phyloP scores from a whole-genome alignment of 2,888 invertebrate genomes.

The Cantharis flavilabris region DNA sequence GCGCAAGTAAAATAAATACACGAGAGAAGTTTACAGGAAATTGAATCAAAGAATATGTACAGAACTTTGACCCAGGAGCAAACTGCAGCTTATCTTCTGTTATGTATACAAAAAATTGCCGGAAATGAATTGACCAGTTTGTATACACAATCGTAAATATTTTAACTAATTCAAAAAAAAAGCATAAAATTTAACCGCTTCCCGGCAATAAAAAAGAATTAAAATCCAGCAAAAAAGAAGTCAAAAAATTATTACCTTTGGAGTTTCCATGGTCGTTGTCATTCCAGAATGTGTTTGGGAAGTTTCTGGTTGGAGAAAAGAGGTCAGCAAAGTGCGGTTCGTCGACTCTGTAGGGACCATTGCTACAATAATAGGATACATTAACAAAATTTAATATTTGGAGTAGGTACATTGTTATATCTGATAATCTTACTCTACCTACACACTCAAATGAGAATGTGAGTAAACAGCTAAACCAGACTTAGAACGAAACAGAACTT shows the following conservation, averaged over 20 bases:
- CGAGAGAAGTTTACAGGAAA: background rate
- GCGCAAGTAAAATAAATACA: background rate
- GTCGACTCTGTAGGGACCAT: background rate
- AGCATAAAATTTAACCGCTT: background rate
- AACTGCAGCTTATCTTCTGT: background rate
- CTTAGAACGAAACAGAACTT: constrained; percentile 32
- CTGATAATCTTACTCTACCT: constrained; percentile 1
- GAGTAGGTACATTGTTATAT: background rate
- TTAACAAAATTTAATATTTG: background rate
- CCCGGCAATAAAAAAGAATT: background rate
- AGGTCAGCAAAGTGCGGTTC: background rate
- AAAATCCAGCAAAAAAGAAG: background rate
- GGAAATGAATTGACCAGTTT: background rate
- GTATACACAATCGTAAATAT: background rate
- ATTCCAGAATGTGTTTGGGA: too few relatives aligned
- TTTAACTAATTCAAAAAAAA: background rate
- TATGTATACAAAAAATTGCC: background rate
- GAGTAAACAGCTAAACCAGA: constrained; percentile 19
- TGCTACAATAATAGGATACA: background rate
- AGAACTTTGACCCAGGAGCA: background rate
- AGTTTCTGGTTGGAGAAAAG: background rate
- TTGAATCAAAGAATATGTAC: background rate
- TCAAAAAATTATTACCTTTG: background rate
- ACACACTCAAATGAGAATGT: constrained; percentile 2
- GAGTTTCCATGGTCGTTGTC: background rate